Evolutionary conservation across 2,113 vertebrate species (phyloP), one percentile per base, ranked within the genome.

Genomic region (Rhadina sibilatrix): DNA sequence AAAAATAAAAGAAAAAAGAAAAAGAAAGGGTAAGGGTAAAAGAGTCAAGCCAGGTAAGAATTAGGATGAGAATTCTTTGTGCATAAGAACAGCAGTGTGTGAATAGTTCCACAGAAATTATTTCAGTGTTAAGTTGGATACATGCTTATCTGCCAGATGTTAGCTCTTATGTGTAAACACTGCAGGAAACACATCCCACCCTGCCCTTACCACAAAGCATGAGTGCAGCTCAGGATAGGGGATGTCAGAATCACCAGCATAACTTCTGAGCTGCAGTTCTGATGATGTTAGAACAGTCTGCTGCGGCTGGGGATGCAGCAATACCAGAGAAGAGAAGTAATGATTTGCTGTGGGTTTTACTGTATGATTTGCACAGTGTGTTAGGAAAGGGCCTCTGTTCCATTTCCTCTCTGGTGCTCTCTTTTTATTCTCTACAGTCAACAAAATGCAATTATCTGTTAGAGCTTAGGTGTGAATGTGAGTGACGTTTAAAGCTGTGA

Each of bases 21-120:
- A 1, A 24, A 28, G 28, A 18, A 47, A 40, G 13, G 13, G 0
- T 42, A 22, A 7, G 7, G 3, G 0, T 19, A 47, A 20, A 64
- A 47, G 20, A 76, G 30, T 76, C 33, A 79, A 15, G 6, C 8
- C 19, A 23, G 30, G 17, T 61, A 54, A 21, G 40, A 74, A 56
- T 61, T 30, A 37, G 14, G 15, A 4, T 49, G 52, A 86, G 23
- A 84, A 47, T 27, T 14, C 3, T 57, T 49, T 72, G 18, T 22
- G 6, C 24, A 4, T 22, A 23, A 30, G 15, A 16, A 16, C 23
- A n/a, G 11, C 17, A 35, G 13, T 21, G 14, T 6, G 18, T 16
- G 7, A 53, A 3, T 24, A 82, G 40, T 44, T 83, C 17, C 18
- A 23, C 37, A 44, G n/a, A 77, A 30, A 76, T 22, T 25, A 77